Conservation (phyloP, 92 coral and sea anemone genomes). For the Zoanthus gigantus region DNA sequence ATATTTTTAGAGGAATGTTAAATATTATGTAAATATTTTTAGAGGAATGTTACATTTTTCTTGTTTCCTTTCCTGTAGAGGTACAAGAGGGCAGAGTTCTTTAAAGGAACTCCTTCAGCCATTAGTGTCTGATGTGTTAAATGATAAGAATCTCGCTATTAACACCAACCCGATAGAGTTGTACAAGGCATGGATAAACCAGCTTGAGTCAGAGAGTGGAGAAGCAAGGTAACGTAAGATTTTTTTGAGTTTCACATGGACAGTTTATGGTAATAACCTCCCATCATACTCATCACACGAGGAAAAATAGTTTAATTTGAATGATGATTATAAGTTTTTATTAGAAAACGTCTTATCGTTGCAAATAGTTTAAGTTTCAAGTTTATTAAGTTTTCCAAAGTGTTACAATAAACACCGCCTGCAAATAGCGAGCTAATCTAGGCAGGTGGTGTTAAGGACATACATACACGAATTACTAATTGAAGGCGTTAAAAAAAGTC, state of each 20-base stretch:
- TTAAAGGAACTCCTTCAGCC: constrained; percentile 93
- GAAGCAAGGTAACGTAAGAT: constrained; percentile 70
- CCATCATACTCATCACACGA: too few relatives aligned
- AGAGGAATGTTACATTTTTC: neutral
- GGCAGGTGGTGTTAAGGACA: too few relatives aligned
- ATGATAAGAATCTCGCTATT: constrained; percentile 86
- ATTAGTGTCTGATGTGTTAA: constrained; percentile 83
- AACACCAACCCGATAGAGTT: constrained; percentile 94
- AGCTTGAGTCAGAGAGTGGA: constrained; percentile 95
- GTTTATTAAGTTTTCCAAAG: too few relatives aligned
- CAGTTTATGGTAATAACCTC: neutral
- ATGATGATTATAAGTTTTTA: too few relatives aligned
- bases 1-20: too few relatives aligned
- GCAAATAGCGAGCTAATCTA: too few relatives aligned
- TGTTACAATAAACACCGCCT: too few relatives aligned
- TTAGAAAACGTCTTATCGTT: too few relatives aligned
- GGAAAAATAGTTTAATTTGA: too few relatives aligned
- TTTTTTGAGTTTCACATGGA: neutral
- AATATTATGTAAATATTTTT: neutral
- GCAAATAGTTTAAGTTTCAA: too few relatives aligned
- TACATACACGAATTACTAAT: too few relatives aligned
- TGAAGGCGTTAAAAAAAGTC: too few relatives aligned
- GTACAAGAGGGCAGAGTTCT: constrained; percentile 89
- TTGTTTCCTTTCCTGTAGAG: constrained; percentile 57
- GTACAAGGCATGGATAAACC: constrained; percentile 97